phyloP scores from a whole-genome alignment of 2,888 invertebrate genomes.

The Theristus sp. region DNA sequence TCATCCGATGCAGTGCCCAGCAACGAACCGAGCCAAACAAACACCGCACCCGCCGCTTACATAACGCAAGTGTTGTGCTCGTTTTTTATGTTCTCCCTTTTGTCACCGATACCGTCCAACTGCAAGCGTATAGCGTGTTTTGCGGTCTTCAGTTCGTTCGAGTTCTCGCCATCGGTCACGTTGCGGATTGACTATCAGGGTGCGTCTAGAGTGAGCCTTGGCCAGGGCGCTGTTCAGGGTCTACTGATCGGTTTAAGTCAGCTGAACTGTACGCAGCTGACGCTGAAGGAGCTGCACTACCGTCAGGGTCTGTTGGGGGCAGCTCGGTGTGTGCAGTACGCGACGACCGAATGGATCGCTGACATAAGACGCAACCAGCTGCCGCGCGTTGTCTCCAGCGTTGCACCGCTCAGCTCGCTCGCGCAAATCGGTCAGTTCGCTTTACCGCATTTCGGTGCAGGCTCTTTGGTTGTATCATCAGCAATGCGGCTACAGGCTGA shows the following conservation, averaged over 20 bases:
- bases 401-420: conserved; percentile 87
- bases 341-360: conserved; percentile 70
- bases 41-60: too few species aligned
- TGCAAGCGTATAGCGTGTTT: too few species aligned
- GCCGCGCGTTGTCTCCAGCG: conserved; percentile 70
- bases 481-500: too few species aligned
- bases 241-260: conserved; percentile 77
- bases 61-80: too few species aligned
- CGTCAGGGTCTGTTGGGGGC: conserved; percentile 56
- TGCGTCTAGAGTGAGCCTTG: conserved; percentile 61
- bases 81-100: too few species aligned
- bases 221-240: conserved; percentile 64
- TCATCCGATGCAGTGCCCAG: too few species aligned
- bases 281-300: conserved; percentile 60
- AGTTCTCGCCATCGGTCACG: conserved; percentile 75
- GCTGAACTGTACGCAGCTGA: conserved; percentile 74
- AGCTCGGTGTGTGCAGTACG: conserved; percentile 59
- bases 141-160: conserved; percentile 53
- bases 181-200: conserved; percentile 87
- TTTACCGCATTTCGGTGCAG: too few species aligned
- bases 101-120: too few species aligned
- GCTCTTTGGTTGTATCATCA: too few species aligned
- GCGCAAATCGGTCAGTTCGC: conserved; percentile 33
- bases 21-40: too few species aligned
- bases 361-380: conserved; percentile 85